Evolutionary conservation across 2,888 invertebrate genomes (phyloP), one percentile per base, ranked within the genome.

Genomic region (Heliconius erato): DNA sequence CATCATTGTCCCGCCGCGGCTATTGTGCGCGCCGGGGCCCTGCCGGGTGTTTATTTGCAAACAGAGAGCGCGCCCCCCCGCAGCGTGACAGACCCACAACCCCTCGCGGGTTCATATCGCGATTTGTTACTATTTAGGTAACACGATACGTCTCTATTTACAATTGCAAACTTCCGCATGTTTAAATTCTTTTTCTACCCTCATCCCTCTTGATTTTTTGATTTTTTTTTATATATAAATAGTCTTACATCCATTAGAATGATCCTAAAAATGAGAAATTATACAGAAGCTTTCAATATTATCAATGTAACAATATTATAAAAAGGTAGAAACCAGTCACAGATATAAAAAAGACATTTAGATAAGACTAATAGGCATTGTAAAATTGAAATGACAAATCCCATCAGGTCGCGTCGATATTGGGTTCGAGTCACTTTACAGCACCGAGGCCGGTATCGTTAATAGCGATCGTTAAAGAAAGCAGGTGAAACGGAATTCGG

Each of bases 31-130:
- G n/a, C 12, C 59, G 78, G 86, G 85, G 84, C 90, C 87, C 90
- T 87, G 94, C 94, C 95, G 93, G 94, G 92, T 95, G 95, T 94
- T 94, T 95, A 95, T 95, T 95, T 95, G 95, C 95, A 95, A 95
- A 95, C 95, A 95, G 89, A 90, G 90, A 87, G 88, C 90, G 89
- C 87, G 91, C 88, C 92, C 92, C 72, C 95, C 95, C 91, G 93
- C 83, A 89, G 86, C 49, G 84, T 84, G 79, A 83, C 89, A 87
- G 86, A 86, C 88, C 87, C 79, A 83, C 89, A 87, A 86, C 86
- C 88, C 87, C 89, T 86, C 85, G 85, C 86, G 86, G 80, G 84
- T 88, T 88, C 89, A 92, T 90, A 90, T 89, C 89, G 88, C 91
- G 91, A 94, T 94, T 94, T 94, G 94, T 94, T 92, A 91, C 93